Percentiles rank a stretch among this genome's conserved stretches.
Conservation (phyloP, 2,888 invertebrate species). For the Eulithis testata region DNA sequence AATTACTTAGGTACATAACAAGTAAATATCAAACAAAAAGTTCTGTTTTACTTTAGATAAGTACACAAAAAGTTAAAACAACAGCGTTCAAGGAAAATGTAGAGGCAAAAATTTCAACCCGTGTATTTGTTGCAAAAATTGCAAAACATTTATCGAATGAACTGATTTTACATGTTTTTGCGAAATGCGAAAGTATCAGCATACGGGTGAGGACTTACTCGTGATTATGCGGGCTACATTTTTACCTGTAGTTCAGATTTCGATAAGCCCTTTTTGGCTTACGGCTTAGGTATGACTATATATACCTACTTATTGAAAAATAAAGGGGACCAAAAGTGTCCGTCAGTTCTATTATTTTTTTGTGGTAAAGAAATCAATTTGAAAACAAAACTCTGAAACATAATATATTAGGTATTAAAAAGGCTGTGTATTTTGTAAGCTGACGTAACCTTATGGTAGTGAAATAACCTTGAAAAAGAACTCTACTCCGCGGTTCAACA, state of each 20-base stretch:
- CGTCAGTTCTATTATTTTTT: too few relatives aligned
- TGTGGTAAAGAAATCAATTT: too few relatives aligned
- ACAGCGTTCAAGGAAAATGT: constrained; percentile 3
- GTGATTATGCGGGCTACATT: constrained; percentile 28
- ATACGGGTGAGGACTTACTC: constrained; percentile 34
- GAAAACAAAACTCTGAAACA: background rate
- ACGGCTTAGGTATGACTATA: background rate
- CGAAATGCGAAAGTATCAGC: constrained; percentile 25
- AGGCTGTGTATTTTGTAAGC: background rate
- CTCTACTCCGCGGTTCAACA: constrained; percentile 55
- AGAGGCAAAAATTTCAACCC: constrained; percentile 8
- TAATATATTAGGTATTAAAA: background rate
- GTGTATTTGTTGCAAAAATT: constrained; percentile 22
- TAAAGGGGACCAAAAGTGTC: too few relatives aligned
- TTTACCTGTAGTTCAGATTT: constrained; percentile 14
- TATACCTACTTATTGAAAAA: too few relatives aligned
- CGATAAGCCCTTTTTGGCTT: background rate
- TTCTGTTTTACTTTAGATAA: background rate
- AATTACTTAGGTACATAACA: background rate
- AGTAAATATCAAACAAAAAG: background rate
- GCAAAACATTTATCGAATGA: constrained; percentile 32
- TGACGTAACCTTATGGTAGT: constrained; percentile 18
- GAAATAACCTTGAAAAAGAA: constrained; percentile 54
- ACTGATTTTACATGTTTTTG: constrained; percentile 35
- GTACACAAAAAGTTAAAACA: constrained; percentile 8